phyloP scores from a whole-genome alignment of 2,113 vertebrate species.

The Noctilio leporinus region DNA sequence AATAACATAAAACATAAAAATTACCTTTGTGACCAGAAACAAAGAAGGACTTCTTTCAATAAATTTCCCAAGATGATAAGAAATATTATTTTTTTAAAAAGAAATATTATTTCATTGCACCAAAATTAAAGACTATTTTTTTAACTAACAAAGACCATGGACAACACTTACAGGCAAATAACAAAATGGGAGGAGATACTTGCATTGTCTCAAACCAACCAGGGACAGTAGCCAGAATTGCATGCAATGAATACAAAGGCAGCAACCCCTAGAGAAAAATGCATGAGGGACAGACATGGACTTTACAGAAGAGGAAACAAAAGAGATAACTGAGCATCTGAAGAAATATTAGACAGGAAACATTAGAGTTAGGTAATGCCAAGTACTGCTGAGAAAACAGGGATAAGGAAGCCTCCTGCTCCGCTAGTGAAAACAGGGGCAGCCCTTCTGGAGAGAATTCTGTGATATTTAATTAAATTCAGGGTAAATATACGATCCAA shows the following conservation, averaged over 20 bases:
- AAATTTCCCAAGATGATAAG: background rate
- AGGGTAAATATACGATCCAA: background rate
- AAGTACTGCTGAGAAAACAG: background rate
- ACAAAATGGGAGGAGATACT: background rate
- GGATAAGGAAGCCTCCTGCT: background rate
- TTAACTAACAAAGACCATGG: background rate
- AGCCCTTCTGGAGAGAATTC: background rate
- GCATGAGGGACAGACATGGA: background rate
- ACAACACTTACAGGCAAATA: background rate
- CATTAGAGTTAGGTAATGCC: background rate
- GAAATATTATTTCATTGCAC: background rate
- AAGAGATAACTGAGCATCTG: background rate
- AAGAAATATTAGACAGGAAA: background rate
- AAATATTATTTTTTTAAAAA: background rate
- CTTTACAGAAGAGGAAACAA: background rate
- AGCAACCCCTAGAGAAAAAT: background rate
- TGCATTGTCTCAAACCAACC: background rate
- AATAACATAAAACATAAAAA: background rate
- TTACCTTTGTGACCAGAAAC: background rate
- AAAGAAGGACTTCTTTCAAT: background rate
- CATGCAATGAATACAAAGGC: background rate
- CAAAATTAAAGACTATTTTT: background rate
- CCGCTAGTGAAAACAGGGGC: background rate
- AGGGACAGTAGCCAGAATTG: background rate
- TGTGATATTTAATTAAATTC: background rate